Evolutionary conservation across 2,888 invertebrate genomes (phyloP), one percentile per base, ranked within the genome.

Genomic region (Stenoptilia bipunctidactyla): DNA sequence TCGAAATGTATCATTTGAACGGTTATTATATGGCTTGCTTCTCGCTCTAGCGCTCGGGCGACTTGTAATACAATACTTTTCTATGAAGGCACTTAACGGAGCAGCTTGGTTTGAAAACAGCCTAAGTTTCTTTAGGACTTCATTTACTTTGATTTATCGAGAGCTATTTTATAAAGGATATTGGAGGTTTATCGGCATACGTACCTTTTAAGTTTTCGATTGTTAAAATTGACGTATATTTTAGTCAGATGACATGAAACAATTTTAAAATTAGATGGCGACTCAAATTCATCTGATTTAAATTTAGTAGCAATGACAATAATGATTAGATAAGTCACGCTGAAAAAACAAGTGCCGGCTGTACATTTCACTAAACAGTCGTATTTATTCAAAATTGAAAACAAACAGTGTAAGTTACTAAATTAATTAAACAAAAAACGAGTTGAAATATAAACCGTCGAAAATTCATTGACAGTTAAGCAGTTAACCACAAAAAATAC

Each of bases 1-100:
- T 82, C 80, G 68, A 77, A 83, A 83, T 82, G 83, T 83, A 83
- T 83, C 83, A 83, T 83, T 83, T 82, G 83, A 82, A 71, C 80
- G 76, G 82, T 82, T 83, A 83, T 83, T 83, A 82, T 80, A 68
- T 69, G 63, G 14, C 14, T 4, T 4, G 13, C 14, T 34, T 30
- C 68, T 70, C 74, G 74, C 76, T 79, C 76, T 79, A 72, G 64
- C 65, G 68, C 69, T 73, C 69, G 75, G 68, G 73, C 67, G 69
- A 60, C 70, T 70, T 66, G 83, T 83, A 83, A 83, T 80, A 80
- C 82, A 82, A 83, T 83, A 80, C 83, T 75, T 79, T 82, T 83
- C 77, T 80, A 82, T 80, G 70, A 61, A 80, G 80, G 80, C 82
- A 83, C 83, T 82, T 83, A 82, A 73, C 71, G 58, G 53, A 44